Conservation (phyloP, 2,797 vertebrate species). For the Lepus townsendii region DNA sequence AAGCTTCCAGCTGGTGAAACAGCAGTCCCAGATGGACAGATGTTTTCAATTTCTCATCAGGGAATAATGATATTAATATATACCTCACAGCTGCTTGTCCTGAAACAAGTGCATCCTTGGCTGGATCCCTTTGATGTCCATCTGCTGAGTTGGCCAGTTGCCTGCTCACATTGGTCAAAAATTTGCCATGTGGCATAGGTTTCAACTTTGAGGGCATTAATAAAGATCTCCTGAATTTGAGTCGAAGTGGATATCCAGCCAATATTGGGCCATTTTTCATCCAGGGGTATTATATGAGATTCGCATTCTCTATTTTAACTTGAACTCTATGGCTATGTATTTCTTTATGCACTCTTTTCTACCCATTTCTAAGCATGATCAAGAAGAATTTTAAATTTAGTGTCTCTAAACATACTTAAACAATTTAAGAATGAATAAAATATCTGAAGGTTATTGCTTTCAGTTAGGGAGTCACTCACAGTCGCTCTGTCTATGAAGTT, state of each 20-base stretch:
- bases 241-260: constrained; percentile 67
- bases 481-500: constrained; percentile 26
- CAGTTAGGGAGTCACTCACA: neutral
- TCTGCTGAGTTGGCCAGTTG: constrained; percentile 86
- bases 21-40: constrained; percentile 80
- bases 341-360: neutral
- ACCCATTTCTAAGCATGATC: neutral
- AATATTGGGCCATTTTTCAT: neutral
- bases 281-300: neutral
- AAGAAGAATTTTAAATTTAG: neutral
- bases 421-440: neutral
- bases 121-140: constrained; percentile 70
- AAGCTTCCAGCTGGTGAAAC: constrained; percentile 69
- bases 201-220: constrained; percentile 69
- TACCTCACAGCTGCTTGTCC: constrained; percentile 79
- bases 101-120: constrained; percentile 73
- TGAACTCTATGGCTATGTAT: neutral
- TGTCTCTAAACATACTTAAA: neutral
- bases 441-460: constrained; percentile 30
- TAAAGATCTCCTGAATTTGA: constrained; percentile 71
- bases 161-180: constrained; percentile 81
- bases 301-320: neutral
- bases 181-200: constrained; percentile 79
- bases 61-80: constrained; percentile 83
- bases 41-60: constrained; percentile 82